A percentile compares a stretch with the other conserved stretches of the same genome.
These are phyloP conservation scores for Ophthalmolycus amberensis DNA, from an alignment of 2,113 vertebrate genomes.

Conservation along the genomic window DNA sequence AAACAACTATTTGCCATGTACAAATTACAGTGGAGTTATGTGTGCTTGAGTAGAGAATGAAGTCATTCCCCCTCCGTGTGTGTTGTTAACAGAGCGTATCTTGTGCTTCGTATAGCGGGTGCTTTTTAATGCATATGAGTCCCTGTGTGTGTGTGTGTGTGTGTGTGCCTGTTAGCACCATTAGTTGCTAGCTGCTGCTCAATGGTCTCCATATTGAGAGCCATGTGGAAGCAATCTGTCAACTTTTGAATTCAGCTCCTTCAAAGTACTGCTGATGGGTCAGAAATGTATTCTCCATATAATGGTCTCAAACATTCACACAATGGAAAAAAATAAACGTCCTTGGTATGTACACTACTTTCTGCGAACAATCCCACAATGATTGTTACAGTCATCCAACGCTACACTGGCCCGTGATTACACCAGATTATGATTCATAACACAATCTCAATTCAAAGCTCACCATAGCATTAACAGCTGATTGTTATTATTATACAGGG, in stretches of 20 bases:
- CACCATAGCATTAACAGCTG: not conserved
- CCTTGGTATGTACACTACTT: not conserved
- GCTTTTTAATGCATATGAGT: no score
- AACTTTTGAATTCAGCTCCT: no score
- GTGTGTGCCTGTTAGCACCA: no score
- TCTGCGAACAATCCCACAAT: not conserved
- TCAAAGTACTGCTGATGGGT: no score
- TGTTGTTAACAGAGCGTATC: not conserved
- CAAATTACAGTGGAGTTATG: not conserved
- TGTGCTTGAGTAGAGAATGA: not conserved
- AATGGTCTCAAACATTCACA: not conserved
- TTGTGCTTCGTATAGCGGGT: not conserved
- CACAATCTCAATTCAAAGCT: not conserved
- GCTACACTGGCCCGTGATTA: not conserved
- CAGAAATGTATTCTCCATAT: not conserved
- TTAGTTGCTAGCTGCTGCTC: no score
- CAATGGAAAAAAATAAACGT: not conserved
- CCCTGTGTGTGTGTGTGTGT: no score
- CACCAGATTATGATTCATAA: not conserved
- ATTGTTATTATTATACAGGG: not conserved
- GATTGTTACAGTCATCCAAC: not conserved
- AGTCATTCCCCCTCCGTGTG: not conserved
- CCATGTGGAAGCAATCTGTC: no score
- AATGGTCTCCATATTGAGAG: no score
- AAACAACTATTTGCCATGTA: not conserved